Conservation (phyloP, 2,113 vertebrate genomes). For the Cathartes aura region DNA sequence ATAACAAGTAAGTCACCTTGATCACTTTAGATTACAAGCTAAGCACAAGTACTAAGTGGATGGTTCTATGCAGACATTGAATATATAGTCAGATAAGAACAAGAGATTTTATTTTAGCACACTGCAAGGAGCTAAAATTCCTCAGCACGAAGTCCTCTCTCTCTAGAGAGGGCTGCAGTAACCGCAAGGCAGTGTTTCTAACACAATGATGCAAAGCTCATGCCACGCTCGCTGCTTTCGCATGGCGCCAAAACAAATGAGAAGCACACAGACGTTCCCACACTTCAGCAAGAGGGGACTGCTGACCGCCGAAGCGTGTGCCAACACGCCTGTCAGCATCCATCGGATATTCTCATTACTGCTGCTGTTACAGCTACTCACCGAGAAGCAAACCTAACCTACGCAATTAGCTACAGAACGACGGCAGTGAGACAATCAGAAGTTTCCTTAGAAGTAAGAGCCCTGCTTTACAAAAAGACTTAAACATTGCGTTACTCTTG, state of each 20-base stretch:
- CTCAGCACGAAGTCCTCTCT: rapidly evolving
- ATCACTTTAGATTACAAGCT: neutral
- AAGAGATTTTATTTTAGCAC: neutral
- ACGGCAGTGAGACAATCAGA: rapidly evolving
- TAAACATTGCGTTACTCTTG: rapidly evolving
- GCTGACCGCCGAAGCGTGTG: rapidly evolving
- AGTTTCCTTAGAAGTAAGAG: neutral
- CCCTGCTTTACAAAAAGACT: neutral
- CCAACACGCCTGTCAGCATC: rapidly evolving
- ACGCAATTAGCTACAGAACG: neutral
- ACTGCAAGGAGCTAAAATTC: neutral
- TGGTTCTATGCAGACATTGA: neutral
- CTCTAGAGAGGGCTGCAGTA: neutral
- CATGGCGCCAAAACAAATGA: rapidly evolving
- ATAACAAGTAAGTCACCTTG: neutral
- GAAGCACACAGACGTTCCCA: too few species aligned
- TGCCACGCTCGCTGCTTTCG: rapidly evolving
- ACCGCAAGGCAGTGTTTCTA: too few species aligned
- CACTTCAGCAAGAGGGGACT: neutral
- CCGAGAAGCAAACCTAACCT: neutral
- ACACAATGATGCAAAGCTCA: neutral
- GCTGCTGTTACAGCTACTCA: rapidly evolving
- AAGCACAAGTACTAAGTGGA: neutral
- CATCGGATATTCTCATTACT: too few species aligned
- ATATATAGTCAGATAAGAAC: neutral